Conservation (phyloP, 2,113 vertebrate species). For the Macquaria ambigua region DNA sequence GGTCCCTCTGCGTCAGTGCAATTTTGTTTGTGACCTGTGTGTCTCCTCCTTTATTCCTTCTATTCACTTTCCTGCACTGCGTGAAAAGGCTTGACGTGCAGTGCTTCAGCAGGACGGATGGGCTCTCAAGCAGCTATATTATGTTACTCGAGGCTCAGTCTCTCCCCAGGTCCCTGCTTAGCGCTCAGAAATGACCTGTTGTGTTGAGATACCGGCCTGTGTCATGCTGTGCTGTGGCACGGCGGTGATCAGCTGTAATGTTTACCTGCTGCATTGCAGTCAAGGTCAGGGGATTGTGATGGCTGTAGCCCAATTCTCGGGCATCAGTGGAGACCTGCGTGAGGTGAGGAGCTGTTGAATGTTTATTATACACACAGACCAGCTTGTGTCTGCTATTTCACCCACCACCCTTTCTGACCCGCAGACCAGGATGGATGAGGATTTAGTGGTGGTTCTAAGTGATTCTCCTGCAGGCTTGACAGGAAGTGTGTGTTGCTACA, state of each 20-base stretch:
- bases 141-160: slow-evolving; percentile 43
- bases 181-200: slow-evolving; percentile 51
- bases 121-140: slow-evolving; percentile 48
- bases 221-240: slow-evolving; percentile 44
- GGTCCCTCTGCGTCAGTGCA: slow-evolving; percentile 6
- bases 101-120: slow-evolving; percentile 35
- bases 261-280: slow-evolving; percentile 66
- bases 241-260: slow-evolving; percentile 44
- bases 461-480: slow-evolving; percentile 52
- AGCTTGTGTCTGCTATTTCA: slow-evolving; percentile 11
- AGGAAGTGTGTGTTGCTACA: slow-evolving; percentile 39
- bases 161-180: slow-evolving; percentile 45
- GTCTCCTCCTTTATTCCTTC: slow-evolving; percentile 26
- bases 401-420: slow-evolving; percentile 9
- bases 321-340: slow-evolving; percentile 17
- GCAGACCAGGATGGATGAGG: slow-evolving; percentile 41
- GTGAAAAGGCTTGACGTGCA: slow-evolving; percentile 41
- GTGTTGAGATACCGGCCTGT: slow-evolving; percentile 51
- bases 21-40: slow-evolving; percentile 38
- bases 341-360: slow-evolving; percentile 30
- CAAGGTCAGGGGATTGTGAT: slow-evolving; percentile 65
- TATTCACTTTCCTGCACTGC: slow-evolving; percentile 20
- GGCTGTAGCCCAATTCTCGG: slow-evolving; percentile 25
- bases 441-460: slow-evolving; percentile 39
- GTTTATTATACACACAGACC: slow-evolving; percentile 19